Evolutionary conservation across 2,113 vertebrate genomes (phyloP).

Genomic region (Cisticola juncidis): DNA sequence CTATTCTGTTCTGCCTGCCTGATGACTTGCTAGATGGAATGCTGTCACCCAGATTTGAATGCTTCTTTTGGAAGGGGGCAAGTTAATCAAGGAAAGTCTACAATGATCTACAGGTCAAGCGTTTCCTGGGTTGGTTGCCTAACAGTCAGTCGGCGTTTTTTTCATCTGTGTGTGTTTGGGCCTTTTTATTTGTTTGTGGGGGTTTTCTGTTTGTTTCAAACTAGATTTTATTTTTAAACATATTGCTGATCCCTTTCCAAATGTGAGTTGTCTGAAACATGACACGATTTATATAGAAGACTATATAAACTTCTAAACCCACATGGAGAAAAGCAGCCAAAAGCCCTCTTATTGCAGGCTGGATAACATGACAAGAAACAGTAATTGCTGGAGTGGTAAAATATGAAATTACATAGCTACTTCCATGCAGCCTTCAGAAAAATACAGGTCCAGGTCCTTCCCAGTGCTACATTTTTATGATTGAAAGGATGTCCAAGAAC

Average conservation of each 20-base stretch:
- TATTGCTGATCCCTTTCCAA: not conserved
- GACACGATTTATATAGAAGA: not conserved
- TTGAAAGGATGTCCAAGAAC: not conserved
- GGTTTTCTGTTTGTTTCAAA: not conserved
- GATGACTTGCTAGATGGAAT: not conserved
- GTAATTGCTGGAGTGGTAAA: not conserved
- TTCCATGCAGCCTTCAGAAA: not conserved
- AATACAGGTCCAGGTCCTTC: not conserved
- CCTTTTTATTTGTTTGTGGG: not conserved
- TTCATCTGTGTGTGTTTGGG: not conserved
- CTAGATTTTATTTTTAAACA: not conserved
- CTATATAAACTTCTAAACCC: not conserved
- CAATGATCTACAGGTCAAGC: not conserved
- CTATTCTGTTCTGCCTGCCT: not conserved
- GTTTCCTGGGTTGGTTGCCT: not conserved
- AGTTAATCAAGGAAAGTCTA: not conserved
- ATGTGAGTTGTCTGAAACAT: not conserved
- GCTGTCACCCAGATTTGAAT: not conserved
- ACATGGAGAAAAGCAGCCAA: not conserved
- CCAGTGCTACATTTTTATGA: not conserved
- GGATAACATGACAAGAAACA: not conserved
- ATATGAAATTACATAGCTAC: not conserved
- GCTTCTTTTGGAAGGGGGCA: not conserved
- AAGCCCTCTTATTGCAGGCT: not conserved
- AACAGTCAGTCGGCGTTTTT: fast-evolving